Evolutionary conservation across 1,140 invertebrate genomes (phyloP).

Genomic region (Chlorops oryzae): DNA sequence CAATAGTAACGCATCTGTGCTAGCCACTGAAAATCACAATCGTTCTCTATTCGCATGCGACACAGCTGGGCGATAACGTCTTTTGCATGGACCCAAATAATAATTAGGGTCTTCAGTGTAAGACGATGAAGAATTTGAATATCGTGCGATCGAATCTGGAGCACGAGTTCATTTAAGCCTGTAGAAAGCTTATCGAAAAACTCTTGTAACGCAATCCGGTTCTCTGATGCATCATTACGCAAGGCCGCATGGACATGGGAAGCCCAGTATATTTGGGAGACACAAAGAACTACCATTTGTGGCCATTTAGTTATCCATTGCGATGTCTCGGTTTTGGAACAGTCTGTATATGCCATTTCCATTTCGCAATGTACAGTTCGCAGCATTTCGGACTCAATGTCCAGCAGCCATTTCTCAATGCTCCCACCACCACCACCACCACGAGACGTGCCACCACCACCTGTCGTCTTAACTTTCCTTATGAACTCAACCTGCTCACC

Average conservation of each 20-base stretch:
- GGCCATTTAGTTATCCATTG: constrained; percentile 81
- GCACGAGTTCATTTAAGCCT: constrained; percentile 62
- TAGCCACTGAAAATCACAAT: constrained; percentile 86
- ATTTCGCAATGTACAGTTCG: constrained; percentile 66
- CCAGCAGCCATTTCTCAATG: constrained; percentile 89
- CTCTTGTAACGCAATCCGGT: constrained; percentile 51
- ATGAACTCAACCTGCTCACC: constrained; percentile 70
- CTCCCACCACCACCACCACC: too few species aligned
- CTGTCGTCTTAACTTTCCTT: constrained; percentile 65
- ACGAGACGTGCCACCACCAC: constrained; percentile 74
- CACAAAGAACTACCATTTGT: constrained; percentile 78
- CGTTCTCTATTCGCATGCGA: constrained; percentile 60
- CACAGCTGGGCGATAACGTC: constrained; percentile 76
- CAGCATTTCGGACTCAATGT: constrained; percentile 81
- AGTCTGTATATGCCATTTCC: constrained; percentile 64
- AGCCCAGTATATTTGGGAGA: constrained; percentile 88
- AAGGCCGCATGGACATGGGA: constrained; percentile 67
- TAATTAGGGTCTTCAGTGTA: constrained; percentile 79
- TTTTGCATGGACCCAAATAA: constrained; percentile 86
- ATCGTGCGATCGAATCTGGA: constrained; percentile 53
- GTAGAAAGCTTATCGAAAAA: constrained; percentile 52
- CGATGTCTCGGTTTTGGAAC: constrained; percentile 57
- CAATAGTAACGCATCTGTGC: constrained; percentile 88
- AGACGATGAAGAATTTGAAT: constrained; percentile 62
- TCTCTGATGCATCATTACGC: constrained; percentile 50